Conservation (phyloP, 2,113 vertebrate genomes). For the Colius striatus region DNA sequence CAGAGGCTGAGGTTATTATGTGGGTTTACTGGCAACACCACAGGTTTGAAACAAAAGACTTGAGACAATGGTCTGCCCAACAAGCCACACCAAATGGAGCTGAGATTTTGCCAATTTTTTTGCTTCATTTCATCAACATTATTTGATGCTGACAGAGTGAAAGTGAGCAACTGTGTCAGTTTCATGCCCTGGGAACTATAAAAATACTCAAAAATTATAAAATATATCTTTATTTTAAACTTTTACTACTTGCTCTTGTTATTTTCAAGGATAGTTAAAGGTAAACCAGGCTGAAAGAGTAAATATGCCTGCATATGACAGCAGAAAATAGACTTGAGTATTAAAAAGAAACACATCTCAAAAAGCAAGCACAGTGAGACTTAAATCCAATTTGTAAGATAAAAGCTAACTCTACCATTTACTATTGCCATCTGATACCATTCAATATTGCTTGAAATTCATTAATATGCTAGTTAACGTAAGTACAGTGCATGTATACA, state of each 20-base stretch:
- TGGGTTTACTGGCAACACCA: not conserved
- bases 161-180: not conserved
- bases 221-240: not conserved
- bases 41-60: not conserved
- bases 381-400: slow-evolving; percentile 57
- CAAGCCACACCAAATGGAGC: not conserved
- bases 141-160: not conserved
- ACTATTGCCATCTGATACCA: slow-evolving; percentile 44
- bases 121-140: not conserved
- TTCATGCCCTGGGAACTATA: not conserved
- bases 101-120: not conserved
- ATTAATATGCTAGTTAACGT: slow-evolving; percentile 29
- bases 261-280: slow-evolving; percentile 1
- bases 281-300: not conserved
- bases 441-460: slow-evolving; percentile 39
- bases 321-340: slow-evolving; percentile 49
- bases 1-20: not conserved
- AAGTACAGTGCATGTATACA: slow-evolving; percentile 50
- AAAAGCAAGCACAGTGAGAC: slow-evolving; percentile 19
- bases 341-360: slow-evolving; percentile 34
- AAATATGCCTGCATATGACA: not conserved
- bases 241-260: not conserved
- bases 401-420: slow-evolving; percentile 49
- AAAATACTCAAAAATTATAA: not conserved
- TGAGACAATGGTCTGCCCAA: not conserved